Percentiles rank a stretch among this genome's conserved stretches.
phyloP scores from a whole-genome alignment of 1,140 invertebrate species.

The Drosophila mojavensis region DNA sequence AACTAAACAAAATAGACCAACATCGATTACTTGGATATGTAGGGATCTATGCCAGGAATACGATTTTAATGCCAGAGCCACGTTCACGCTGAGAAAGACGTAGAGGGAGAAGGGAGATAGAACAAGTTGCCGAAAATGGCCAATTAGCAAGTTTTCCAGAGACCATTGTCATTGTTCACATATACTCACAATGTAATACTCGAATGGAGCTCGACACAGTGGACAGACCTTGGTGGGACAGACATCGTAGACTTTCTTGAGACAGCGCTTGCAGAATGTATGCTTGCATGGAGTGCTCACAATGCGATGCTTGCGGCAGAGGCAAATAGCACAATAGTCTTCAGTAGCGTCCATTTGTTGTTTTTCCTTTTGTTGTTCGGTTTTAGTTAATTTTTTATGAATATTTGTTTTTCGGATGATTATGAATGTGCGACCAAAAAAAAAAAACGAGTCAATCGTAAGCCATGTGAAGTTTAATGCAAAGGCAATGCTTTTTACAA shows the following conservation, averaged over 20 bases:
- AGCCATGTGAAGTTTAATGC: constrained; percentile 19
- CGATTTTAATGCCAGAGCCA: constrained; percentile 8
- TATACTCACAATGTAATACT: constrained; percentile 61
- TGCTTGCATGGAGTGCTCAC: constrained; percentile 53
- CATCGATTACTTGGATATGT: not conserved
- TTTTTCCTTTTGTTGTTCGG: not conserved
- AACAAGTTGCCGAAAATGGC: not conserved
- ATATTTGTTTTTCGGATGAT: not conserved
- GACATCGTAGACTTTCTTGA: constrained; percentile 37
- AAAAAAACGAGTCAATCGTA: constrained; percentile 10
- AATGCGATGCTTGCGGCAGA: constrained; percentile 29
- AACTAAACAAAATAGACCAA: not conserved
- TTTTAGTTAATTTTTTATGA: not conserved
- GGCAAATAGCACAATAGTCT: constrained; percentile 48
- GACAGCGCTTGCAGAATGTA: constrained; percentile 52
- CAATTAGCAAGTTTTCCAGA: not conserved
- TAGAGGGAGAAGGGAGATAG: no score
- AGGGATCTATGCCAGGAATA: constrained; percentile 23
- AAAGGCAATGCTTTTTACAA: constrained; percentile 5
- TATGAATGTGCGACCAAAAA: not conserved
- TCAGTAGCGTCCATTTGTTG: constrained; percentile 7
- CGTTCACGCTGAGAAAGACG: constrained; percentile 10
- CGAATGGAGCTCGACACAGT: constrained; percentile 49
- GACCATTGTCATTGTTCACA: not conserved
- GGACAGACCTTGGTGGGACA: constrained; percentile 48